phyloP scores from a whole-genome alignment of 2,113 vertebrate species.

The Sitta europaea region DNA sequence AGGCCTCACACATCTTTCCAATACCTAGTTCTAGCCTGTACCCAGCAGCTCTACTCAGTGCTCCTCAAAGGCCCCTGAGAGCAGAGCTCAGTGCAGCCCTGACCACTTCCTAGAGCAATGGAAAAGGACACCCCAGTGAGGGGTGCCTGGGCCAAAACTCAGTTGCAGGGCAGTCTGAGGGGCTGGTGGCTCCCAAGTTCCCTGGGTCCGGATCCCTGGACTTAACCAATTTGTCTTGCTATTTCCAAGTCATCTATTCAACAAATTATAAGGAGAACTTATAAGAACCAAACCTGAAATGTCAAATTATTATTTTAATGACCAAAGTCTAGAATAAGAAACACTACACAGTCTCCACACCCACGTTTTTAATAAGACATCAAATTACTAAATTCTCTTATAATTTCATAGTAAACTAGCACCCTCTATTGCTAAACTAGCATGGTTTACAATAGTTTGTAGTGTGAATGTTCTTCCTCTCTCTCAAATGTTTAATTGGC shows the following conservation, averaged over 20 bases:
- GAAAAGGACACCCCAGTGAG: rapidly evolving
- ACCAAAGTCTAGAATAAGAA: not conserved
- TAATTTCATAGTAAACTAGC: not conserved
- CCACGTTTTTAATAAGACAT: not conserved
- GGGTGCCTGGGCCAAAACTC: not conserved
- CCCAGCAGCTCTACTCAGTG: not conserved
- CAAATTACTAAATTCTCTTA: not conserved
- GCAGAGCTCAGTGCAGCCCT: not conserved
- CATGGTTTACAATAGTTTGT: not conserved
- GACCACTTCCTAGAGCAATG: not conserved
- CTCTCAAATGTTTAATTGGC: not conserved
- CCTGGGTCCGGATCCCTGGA: not conserved
- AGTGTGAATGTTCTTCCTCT: not conserved
- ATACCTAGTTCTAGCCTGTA: not conserved
- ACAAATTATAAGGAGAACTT: not conserved
- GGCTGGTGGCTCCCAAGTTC: not conserved
- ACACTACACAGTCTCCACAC: not conserved
- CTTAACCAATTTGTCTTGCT: not conserved
- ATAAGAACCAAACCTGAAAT: not conserved
- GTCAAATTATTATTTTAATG: not conserved
- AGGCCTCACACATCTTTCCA: not conserved
- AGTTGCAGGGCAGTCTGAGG: not conserved
- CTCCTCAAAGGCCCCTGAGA: not conserved
- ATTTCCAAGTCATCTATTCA: not conserved
- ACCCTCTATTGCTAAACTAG: not conserved